Evolutionary conservation across 2,888 invertebrate species (phyloP).

Genomic region (Ochlodes sylvanus): DNA sequence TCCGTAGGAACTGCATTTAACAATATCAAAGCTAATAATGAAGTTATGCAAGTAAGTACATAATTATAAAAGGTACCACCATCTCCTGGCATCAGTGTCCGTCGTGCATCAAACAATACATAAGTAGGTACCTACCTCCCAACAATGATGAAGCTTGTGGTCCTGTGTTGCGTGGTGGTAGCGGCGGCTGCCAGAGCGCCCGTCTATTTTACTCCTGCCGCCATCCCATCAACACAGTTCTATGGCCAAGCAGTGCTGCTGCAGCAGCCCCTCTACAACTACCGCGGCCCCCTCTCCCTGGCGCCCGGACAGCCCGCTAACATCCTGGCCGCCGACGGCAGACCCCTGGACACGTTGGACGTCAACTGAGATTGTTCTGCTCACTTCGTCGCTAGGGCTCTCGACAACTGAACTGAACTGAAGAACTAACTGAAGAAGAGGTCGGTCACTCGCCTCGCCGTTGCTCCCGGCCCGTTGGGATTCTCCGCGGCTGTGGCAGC

Average conservation of each 20-base stretch:
- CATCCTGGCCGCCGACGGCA: constrained; percentile 72
- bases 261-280: constrained; percentile 54
- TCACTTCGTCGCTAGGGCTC: constrained; percentile 71
- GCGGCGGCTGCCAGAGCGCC: constrained; percentile 74
- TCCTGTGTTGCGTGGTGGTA: constrained; percentile 86
- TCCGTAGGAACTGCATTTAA: no score
- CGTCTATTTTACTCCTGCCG: constrained; percentile 53
- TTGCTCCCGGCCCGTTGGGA: constrained; percentile 50
- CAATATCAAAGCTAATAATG: constrained; percentile 61
- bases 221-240: constrained; percentile 61
- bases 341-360: constrained; percentile 75
- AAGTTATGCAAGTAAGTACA: constrained; percentile 45
- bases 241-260: constrained; percentile 53
- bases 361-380: constrained; percentile 77
- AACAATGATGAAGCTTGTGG: constrained; percentile 83
- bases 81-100: constrained; percentile 65
- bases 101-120: constrained; percentile 63
- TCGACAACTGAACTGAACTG: constrained; percentile 60
- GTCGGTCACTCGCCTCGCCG: constrained; percentile 53
- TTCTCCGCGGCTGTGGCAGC: constrained; percentile 39
- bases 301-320: constrained; percentile 77
- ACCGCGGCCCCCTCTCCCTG: constrained; percentile 68
- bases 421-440: constrained; percentile 63
- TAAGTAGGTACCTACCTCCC: no score
- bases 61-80: constrained; percentile 62